Evolutionary conservation across 2,797 vertebrate species (phyloP).

Genomic region (Periparus ater): DNA sequence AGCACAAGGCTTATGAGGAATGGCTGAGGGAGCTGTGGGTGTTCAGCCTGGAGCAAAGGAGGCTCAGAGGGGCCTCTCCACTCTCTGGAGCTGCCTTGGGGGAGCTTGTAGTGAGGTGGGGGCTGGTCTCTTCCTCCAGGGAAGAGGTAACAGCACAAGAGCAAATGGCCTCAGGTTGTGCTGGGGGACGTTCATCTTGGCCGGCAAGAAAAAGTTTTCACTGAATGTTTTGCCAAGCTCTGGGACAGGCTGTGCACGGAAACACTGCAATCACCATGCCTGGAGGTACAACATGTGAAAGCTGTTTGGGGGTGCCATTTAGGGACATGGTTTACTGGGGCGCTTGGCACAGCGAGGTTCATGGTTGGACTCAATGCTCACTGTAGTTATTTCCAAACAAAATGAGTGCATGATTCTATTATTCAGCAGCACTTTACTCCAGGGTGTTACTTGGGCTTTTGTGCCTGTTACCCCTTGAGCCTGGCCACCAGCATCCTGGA

Average conservation of each 20-base stretch:
- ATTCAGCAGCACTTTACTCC: neutral
- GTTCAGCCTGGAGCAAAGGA: neutral
- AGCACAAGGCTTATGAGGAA: no score
- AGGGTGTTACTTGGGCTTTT: neutral
- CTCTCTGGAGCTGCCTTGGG: neutral
- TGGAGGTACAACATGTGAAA: neutral
- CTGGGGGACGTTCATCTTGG: neutral
- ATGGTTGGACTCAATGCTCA: neutral
- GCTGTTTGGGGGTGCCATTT: neutral
- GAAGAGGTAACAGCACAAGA: no score
- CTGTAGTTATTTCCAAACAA: neutral
- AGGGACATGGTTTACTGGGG: neutral
- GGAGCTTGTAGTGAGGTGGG: neutral
- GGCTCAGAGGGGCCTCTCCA: neutral
- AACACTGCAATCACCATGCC: neutral
- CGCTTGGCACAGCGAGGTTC: neutral
- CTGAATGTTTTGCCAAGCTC: no score
- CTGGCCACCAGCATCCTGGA: neutral
- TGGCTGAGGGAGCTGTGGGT: neutral
- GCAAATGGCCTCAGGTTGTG: neutral
- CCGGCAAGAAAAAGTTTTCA: no score
- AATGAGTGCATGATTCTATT: rapidly evolving
- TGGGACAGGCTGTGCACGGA: neutral
- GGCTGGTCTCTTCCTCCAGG: neutral
- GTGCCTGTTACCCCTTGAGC: neutral